These are phyloP conservation scores for Poecilia picta DNA, from an alignment of 2,797 vertebrate genomes.

Conservation along the genomic window DNA sequence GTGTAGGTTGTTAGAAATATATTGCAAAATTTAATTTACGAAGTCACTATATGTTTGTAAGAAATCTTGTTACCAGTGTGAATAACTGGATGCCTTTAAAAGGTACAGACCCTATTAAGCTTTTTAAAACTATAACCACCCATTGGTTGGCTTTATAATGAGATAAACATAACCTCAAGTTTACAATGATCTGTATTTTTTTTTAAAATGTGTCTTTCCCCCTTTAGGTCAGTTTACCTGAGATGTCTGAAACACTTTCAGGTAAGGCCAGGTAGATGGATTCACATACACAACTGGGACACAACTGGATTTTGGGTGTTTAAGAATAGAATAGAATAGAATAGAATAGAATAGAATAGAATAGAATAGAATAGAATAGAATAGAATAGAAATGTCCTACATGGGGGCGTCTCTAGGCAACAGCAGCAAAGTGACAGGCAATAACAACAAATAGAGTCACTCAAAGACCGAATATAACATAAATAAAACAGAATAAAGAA, in stretches of 20 bases:
- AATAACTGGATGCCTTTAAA: background rate
- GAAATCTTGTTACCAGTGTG: background rate
- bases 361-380: too few species aligned
- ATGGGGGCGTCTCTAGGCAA: too few species aligned
- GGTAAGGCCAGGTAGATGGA: constrained; percentile 53
- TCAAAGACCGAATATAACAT: too few species aligned
- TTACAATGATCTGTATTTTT: background rate
- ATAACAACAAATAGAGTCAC: too few species aligned
- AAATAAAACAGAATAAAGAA: too few species aligned
- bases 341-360: too few species aligned
- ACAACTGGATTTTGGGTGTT: background rate
- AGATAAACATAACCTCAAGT: background rate
- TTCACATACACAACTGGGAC: background rate
- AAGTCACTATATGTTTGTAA: background rate
- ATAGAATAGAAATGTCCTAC: too few species aligned
- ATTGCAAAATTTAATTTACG: background rate
- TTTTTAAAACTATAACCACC: background rate
- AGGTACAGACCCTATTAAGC: background rate
- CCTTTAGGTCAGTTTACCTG: constrained; percentile 54
- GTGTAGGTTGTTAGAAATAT: background rate
- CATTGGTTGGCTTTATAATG: background rate
- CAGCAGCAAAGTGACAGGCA: too few species aligned
- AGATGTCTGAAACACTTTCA: constrained; percentile 46
- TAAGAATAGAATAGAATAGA: too few species aligned
- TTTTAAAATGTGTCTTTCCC: constrained; percentile 24